Percentiles rank a stretch among this genome's conserved stretches.
These are phyloP conservation scores for Spea hammondii DNA, from an alignment of 2,797 vertebrate genomes.

Conservation along the genomic window DNA sequence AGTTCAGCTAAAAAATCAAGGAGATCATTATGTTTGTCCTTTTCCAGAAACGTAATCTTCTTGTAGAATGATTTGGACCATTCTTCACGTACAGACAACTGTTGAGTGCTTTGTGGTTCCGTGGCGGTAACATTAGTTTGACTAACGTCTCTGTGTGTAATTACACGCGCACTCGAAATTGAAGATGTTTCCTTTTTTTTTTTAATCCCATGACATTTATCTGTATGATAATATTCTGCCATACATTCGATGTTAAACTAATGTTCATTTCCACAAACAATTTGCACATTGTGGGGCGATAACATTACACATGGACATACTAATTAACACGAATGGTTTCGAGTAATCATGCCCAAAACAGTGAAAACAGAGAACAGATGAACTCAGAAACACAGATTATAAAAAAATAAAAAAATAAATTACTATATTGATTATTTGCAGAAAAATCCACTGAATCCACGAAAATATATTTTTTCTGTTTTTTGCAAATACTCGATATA, in stretches of 20 bases:
- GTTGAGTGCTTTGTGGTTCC: slow-evolving; percentile 1
- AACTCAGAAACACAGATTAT: too few species aligned
- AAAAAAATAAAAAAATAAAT: too few species aligned
- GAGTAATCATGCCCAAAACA: too few species aligned
- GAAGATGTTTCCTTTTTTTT: background rate
- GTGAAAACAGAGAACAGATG: too few species aligned
- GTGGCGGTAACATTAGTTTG: background rate
- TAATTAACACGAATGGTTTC: too few species aligned
- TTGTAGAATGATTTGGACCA: slow-evolving; percentile 5
- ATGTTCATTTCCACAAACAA: too few species aligned
- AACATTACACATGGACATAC: too few species aligned
- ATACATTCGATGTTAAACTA: background rate
- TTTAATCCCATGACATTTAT: background rate
- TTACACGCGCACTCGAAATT: slow-evolving; percentile 1
- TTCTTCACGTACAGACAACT: slow-evolving; percentile 2
- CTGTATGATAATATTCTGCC: background rate
- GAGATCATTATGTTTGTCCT: slow-evolving; percentile 3
- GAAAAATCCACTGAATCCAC: too few species aligned
- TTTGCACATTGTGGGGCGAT: too few species aligned
- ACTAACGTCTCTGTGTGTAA: slow-evolving; percentile 5
- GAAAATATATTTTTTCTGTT: too few species aligned
- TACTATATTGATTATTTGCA: too few species aligned
- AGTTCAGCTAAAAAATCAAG: background rate
- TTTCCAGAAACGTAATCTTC: background rate
- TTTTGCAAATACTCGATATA: too few species aligned